phyloP scores from a whole-genome alignment of 2,113 vertebrate genomes.

The Diphyllodes magnificus region DNA sequence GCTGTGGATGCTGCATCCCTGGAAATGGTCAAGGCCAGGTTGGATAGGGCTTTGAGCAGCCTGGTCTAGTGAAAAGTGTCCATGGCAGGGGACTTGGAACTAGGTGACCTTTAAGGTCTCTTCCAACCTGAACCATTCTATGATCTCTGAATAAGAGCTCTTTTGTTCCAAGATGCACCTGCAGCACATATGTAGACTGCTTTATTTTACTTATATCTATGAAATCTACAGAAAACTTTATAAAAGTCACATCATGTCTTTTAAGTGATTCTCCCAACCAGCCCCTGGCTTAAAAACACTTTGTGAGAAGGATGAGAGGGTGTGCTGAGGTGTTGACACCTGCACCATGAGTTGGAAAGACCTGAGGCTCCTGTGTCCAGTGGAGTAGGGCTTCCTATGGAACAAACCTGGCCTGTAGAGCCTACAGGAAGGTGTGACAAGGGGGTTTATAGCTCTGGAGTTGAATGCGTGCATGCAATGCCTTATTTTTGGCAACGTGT shows the following conservation, averaged over 20 bases:
- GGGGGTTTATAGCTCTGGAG: not conserved
- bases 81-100: not conserved
- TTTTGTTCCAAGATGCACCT: not conserved
- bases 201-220: not conserved
- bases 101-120: not conserved
- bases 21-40: not conserved
- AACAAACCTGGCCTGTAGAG: not conserved
- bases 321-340: not conserved
- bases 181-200: accelerated
- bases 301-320: too few relatives aligned
- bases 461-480: accelerated
- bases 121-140: not conserved
- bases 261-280: not conserved
- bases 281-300: not conserved
- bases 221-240: not conserved
- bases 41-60: not conserved
- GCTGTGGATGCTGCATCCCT: not conserved
- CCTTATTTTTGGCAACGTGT: not conserved
- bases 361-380: not conserved
- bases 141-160: not conserved
- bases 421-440: accelerated
- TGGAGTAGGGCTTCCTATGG: not conserved
- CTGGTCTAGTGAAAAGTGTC: not conserved
- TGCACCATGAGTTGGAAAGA: not conserved
- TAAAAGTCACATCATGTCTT: not conserved